Percentiles rank a stretch among this genome's conserved stretches.
Evolutionary conservation across 2,797 vertebrate genomes (phyloP).

Genomic region (Sebastes alutus): DNA sequence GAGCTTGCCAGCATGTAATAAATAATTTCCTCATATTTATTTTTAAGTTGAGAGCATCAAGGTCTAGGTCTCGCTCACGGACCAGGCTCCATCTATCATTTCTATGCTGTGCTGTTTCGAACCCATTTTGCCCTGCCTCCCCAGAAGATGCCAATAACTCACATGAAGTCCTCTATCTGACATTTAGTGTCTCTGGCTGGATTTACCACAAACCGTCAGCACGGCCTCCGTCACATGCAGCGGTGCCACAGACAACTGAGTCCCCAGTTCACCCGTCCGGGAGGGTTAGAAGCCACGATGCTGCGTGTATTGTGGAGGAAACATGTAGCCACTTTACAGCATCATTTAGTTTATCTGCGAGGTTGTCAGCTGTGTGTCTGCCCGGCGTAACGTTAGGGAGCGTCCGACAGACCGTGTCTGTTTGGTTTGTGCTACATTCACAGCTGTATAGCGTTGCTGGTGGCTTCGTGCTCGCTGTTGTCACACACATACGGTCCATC

Average conservation of each 20-base stretch:
- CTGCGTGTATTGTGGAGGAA: neutral
- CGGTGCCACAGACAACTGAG: neutral
- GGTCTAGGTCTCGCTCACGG: slow-evolving; percentile 21
- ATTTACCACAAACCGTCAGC: neutral
- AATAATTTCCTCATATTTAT: slow-evolving; percentile 44
- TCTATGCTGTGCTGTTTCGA: slow-evolving; percentile 24
- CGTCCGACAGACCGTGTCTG: too few relatives aligned
- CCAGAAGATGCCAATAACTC: slow-evolving; percentile 31
- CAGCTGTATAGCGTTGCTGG: too few relatives aligned
- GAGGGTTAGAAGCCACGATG: neutral
- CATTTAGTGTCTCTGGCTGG: slow-evolving; percentile 11
- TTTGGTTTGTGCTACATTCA: too few relatives aligned
- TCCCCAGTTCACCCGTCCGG: neutral
- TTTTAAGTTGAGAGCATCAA: slow-evolving; percentile 45
- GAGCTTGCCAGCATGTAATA: slow-evolving; percentile 11
- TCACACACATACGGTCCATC: too few relatives aligned
- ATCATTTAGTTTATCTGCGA: neutral
- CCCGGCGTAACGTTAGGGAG: too few relatives aligned
- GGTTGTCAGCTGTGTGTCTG: neutral
- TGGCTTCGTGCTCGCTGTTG: too few relatives aligned
- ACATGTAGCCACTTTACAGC: neutral
- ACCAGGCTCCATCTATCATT: slow-evolving; percentile 32
- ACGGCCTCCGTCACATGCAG: neutral
- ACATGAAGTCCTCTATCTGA: slow-evolving; percentile 8
- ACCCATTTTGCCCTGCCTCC: slow-evolving; percentile 2